A percentile compares a stretch with the other conserved stretches of the same genome.
phyloP scores from a whole-genome alignment of 2,888 invertebrate genomes.

The Hyles lineata region DNA sequence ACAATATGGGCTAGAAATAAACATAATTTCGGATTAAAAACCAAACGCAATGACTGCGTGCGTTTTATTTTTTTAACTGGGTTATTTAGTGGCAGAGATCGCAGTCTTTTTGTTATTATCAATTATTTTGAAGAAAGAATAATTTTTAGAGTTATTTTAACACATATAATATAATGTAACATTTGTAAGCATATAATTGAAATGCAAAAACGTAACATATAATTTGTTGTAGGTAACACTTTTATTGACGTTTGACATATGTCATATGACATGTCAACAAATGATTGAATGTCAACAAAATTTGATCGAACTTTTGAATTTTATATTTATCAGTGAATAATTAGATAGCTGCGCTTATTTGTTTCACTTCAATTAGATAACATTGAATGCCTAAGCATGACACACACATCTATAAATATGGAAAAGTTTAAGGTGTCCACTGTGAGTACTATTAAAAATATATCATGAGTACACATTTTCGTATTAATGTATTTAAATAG shows the following conservation, averaged over 20 bases:
- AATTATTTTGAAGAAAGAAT: not conserved
- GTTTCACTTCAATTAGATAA: not conserved
- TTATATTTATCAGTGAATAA: too few species aligned
- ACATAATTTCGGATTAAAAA: too few species aligned
- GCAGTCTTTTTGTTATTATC: too few species aligned
- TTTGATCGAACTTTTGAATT: too few species aligned
- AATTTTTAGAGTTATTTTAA: too few species aligned
- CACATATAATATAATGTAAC: too few species aligned
- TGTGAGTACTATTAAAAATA: conserved; percentile 43
- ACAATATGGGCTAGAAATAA: too few species aligned
- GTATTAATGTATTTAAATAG: not conserved
- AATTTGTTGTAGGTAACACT: too few species aligned
- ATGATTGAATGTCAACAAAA: too few species aligned
- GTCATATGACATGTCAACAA: too few species aligned
- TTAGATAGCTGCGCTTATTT: not conserved
- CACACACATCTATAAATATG: conserved; percentile 32
- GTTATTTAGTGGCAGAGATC: too few species aligned
- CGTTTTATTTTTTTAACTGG: not conserved
- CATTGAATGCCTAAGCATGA: not conserved
- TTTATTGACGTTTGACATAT: not conserved
- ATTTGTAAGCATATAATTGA: not conserved
- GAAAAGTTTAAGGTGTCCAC: conserved; percentile 44
- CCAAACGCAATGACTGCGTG: not conserved
- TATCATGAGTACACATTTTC: conserved; percentile 12
- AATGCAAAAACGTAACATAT: not conserved